Percentiles rank a stretch among this genome's conserved stretches.
Conservation (phyloP, 2,888 invertebrate genomes). For the Linnaemya tessellans region DNA sequence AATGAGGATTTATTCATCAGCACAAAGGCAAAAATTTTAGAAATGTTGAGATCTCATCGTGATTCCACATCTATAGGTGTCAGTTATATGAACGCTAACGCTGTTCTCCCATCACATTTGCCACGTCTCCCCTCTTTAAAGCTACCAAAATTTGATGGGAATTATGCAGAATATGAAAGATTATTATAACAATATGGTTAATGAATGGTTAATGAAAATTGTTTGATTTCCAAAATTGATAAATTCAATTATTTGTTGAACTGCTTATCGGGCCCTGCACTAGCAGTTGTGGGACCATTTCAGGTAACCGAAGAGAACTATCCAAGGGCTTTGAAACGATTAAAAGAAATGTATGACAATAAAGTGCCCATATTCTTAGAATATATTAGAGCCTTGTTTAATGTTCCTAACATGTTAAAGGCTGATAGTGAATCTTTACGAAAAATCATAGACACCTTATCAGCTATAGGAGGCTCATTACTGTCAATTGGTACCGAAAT, state of each 20-base stretch:
- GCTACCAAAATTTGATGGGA: too few relatives aligned
- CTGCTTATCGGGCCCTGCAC: too few relatives aligned
- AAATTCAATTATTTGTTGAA: conserved; percentile 47
- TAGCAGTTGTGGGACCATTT: conserved; percentile 30
- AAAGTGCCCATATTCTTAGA: conserved; percentile 18
- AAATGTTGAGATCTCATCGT: neutral
- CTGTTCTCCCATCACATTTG: neutral
- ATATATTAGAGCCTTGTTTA: neutral
- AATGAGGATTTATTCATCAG: conserved; percentile 43
- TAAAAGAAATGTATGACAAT: conserved; percentile 45
- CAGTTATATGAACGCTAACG: conserved; percentile 9
- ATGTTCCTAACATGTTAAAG: neutral
- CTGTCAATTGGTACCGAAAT: conserved; percentile 26
- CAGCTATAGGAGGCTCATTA: neutral
- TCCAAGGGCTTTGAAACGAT: conserved; percentile 15
- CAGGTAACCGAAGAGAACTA: conserved; percentile 11
- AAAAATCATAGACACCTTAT: neutral
- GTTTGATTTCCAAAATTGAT: conserved; percentile 15
- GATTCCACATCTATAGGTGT: neutral
- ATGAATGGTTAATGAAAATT: conserved; percentile 39
- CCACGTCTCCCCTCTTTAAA: conserved; percentile 44
- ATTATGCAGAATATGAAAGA: too few relatives aligned
- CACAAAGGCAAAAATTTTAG: conserved; percentile 26
- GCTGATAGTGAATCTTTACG: conserved; percentile 2
- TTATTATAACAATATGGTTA: conserved; percentile 17